Conservation (phyloP, 1,140 invertebrate species). For the Drosophila sturtevanti region DNA sequence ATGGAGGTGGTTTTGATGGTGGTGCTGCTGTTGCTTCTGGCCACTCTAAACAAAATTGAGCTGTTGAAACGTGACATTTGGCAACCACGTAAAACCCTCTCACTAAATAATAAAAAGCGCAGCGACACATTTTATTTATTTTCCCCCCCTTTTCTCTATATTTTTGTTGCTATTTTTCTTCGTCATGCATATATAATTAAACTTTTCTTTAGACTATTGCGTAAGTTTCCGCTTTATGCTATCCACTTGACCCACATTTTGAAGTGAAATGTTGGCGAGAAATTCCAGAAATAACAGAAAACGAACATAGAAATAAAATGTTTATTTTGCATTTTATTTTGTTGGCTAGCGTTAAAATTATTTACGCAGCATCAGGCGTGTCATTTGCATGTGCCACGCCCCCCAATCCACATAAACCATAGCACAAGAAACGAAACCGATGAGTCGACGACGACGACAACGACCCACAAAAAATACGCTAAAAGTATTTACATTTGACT, state of each 20-base stretch:
- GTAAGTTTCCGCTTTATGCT: slow-evolving; percentile 27
- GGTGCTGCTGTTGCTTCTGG: slow-evolving; percentile 15
- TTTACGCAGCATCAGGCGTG: slow-evolving; percentile 79
- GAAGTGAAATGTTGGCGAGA: not conserved
- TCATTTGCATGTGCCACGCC: slow-evolving; percentile 77
- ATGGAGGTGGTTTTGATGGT: slow-evolving; percentile 11
- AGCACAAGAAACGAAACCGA: slow-evolving; percentile 18
- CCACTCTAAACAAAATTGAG: slow-evolving; percentile 70
- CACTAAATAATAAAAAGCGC: slow-evolving; percentile 45
- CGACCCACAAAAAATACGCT: slow-evolving; percentile 76
- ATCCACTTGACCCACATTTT: slow-evolving; percentile 71
- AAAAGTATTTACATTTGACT: slow-evolving; percentile 81
- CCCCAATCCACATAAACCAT: not conserved
- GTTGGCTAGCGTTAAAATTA: slow-evolving; percentile 75
- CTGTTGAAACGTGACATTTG: slow-evolving; percentile 69
- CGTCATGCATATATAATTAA: slow-evolving; percentile 53
- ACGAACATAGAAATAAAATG: slow-evolving; percentile 71
- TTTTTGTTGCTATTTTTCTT: not conserved
- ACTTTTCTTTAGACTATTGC: slow-evolving; percentile 44
- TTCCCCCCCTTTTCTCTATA: slow-evolving; percentile 12
- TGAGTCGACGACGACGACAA: slow-evolving; percentile 30
- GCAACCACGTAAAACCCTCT: slow-evolving; percentile 38
- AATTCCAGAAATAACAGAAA: not conserved
- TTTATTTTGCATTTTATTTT: slow-evolving; percentile 79
- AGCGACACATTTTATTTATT: slow-evolving; percentile 42